Conservation (phyloP, 2,797 vertebrate genomes). For the Diplodus sargus region DNA sequence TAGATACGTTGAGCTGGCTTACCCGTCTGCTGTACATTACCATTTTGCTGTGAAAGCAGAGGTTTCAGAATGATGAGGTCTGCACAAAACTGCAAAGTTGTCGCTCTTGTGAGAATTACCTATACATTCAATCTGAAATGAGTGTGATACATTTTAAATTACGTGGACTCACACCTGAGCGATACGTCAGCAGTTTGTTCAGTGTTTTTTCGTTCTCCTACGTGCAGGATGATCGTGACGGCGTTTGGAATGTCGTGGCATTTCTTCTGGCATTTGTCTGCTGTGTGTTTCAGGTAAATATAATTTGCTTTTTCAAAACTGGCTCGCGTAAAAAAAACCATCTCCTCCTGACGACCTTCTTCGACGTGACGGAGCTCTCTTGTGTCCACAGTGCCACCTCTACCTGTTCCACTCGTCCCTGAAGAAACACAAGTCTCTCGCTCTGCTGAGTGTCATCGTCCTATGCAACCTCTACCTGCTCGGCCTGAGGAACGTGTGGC, state of each 20-base stretch:
- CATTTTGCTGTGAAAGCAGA: slow-evolving; percentile 38
- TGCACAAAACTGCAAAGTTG: neutral
- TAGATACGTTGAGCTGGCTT: slow-evolving; percentile 10
- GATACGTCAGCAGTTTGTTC: neutral
- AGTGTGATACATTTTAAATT: neutral
- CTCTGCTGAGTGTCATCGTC: slow-evolving; percentile 84
- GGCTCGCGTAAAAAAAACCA: too few species aligned
- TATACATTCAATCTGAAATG: neutral
- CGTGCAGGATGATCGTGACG: slow-evolving; percentile 90
- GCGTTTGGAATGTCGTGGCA: slow-evolving; percentile 90
- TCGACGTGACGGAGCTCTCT: neutral
- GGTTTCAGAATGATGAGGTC: slow-evolving; percentile 3
- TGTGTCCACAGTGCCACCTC: slow-evolving; percentile 89
- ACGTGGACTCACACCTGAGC: neutral
- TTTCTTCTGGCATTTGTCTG: slow-evolving; percentile 93
- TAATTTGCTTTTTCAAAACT: neutral
- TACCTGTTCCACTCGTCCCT: slow-evolving; percentile 92
- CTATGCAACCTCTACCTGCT: slow-evolving; percentile 91
- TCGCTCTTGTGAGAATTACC: neutral
- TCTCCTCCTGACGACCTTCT: neutral
- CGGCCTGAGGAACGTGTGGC: slow-evolving; percentile 91
- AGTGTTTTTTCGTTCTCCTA: slow-evolving; percentile 35
- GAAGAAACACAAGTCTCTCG: slow-evolving; percentile 88
- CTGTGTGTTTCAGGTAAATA: slow-evolving; percentile 91
- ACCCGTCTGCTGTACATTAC: slow-evolving; percentile 11